These are phyloP conservation scores for Chrysolina oricalcia DNA, from an alignment of 2,888 invertebrate species.

Conservation along the genomic window DNA sequence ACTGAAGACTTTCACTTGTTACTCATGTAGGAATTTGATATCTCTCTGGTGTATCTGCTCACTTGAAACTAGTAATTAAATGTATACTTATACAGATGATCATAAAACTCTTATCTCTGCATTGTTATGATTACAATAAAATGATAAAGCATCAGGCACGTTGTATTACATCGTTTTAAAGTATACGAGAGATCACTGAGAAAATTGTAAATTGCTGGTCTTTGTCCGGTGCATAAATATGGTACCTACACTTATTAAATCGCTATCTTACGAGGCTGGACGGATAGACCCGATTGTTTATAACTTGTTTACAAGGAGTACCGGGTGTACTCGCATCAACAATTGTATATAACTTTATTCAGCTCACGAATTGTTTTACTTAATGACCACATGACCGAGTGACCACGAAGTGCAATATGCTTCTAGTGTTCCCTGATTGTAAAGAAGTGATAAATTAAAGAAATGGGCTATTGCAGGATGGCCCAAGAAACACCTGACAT, in stretches of 20 bases:
- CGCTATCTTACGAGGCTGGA: conserved; percentile 21
- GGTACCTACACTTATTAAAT: conserved; percentile 6
- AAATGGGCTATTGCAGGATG: no score
- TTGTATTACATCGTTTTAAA: neutral
- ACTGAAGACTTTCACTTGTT: conserved; percentile 43
- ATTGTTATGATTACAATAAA: conserved; percentile 2
- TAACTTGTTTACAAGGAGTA: conserved; percentile 19
- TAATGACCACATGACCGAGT: no score
- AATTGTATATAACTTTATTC: no score
- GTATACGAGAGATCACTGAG: neutral
- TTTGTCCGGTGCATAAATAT: conserved; percentile 16
- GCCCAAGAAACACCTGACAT: no score
- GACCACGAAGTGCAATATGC: no score
- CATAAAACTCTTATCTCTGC: conserved; percentile 21
- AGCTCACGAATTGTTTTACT: no score
- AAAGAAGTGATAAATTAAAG: no score
- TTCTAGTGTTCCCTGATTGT: no score
- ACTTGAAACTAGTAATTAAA: neutral
- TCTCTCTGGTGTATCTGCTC: conserved; percentile 12
- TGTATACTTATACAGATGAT: neutral
- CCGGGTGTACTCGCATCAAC: conserved; percentile 6
- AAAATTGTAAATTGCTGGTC: conserved; percentile 24
- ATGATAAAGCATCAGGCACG: neutral
- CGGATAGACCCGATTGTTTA: conserved; percentile 13
- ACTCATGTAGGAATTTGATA: conserved; percentile 10